These are phyloP conservation scores for Macrosteles quadrilineatus DNA, from an alignment of 1,140 invertebrate species.

Conservation along the genomic window DNA sequence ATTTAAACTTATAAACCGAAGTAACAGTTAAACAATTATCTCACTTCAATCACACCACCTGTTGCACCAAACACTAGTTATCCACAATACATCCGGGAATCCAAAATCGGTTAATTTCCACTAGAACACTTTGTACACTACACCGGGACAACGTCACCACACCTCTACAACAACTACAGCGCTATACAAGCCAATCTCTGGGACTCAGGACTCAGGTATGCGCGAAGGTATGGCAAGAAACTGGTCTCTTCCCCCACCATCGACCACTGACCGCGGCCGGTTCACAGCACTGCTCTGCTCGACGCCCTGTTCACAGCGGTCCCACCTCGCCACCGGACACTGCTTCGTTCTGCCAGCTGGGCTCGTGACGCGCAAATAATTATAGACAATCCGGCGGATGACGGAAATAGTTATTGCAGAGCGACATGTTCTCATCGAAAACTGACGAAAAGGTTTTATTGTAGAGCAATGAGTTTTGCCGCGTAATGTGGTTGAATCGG, in stretches of 20 bases:
- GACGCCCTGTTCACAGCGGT: conserved; percentile 6
- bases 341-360: neutral
- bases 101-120: neutral
- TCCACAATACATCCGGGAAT: neutral
- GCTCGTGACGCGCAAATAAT: neutral
- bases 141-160: neutral
- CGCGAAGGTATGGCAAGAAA: conserved; percentile 15
- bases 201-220: neutral
- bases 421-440: too few relatives aligned
- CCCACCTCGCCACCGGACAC: neutral
- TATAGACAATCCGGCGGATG: too few relatives aligned
- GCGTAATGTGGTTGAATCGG: too few relatives aligned
- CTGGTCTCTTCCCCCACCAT: conserved; percentile 8
- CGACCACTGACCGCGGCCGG: neutral
- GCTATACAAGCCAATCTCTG: neutral
- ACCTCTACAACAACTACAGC: neutral
- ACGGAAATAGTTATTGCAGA: too few relatives aligned
- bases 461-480: too few relatives aligned
- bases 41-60: neutral
- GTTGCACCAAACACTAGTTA: neutral
- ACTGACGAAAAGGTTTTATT: too few relatives aligned
- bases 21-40: too few relatives aligned
- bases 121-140: neutral
- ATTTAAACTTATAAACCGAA: too few relatives aligned
- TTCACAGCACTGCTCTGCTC: neutral